Base-by-base conservation (phyloP, 2,888 invertebrate genomes). In the Cryptus armator region DNA sequence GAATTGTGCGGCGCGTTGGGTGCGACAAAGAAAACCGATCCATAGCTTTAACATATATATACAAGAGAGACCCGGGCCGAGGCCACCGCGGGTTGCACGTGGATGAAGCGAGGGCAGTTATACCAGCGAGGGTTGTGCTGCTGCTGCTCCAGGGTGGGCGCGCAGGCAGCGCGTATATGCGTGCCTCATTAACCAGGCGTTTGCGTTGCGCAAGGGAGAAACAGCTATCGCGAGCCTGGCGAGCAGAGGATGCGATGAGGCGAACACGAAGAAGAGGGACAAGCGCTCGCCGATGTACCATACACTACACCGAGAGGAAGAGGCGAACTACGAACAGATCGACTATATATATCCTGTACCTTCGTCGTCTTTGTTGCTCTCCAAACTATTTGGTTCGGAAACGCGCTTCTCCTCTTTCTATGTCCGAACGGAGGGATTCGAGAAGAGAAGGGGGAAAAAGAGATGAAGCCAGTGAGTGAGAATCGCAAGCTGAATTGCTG, bases 151-250 rank as follows among this genome's bases (percentile, higher is more conserved):
- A 9, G 71, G 16, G 29, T 56, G 62, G 9, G 6, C 37, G 67
- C 53, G 46, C 12, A 46, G 56, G 53, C 89, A 88, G 89, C 89
- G 89, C 89, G 90, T 90, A 89, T 91, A 89, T 91, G 90, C 90
- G 90, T 89, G 91, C 89, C 91, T 91, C 92, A 92, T 92, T 91
- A 92, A 90, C 89, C 90, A 88, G 90, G 87, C 89, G 91, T 90
- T 91, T 90, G 89, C 89, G 87, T 89, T 88, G 48, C 51, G 53
- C 24, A 70, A 74, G 64, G 71, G 46, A 53, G 70, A 78, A 78
- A 79, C 74, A 74, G 70, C 75, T 74, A 79, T 64, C 29, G 74
- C 70, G 78, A 81, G 59, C 48, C 68, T 80, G 62, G 68, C 44
- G 53, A 77, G 67, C 70, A 78, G 70, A 71, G 51, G 79, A 79